Evolutionary conservation across 2,113 vertebrate species (phyloP).

Genomic region (Mastomys coucha): DNA sequence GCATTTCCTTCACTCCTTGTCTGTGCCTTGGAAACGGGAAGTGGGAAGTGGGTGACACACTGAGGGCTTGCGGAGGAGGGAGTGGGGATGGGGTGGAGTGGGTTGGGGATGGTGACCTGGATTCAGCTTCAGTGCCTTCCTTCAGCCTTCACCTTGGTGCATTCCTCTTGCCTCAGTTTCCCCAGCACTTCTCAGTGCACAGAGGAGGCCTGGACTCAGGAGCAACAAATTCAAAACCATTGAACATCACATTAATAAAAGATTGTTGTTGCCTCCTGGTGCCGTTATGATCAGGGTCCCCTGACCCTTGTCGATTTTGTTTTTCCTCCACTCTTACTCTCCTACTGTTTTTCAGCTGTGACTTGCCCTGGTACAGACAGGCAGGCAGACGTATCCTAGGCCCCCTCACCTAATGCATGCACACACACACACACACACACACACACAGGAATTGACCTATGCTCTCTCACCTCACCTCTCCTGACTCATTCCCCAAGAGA

Average conservation of each 20-base stretch:
- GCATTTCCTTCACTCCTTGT: not conserved
- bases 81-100: too few species aligned
- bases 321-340: too few species aligned
- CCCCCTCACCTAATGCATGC: not conserved
- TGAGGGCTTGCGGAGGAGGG: accelerated
- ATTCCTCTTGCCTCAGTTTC: not conserved
- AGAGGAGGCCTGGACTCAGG: not conserved
- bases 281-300: not conserved
- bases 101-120: not conserved
- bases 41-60: not conserved
- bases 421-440: not conserved
- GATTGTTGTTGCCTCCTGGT: not conserved
- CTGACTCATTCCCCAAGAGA: not conserved
- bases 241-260: not conserved
- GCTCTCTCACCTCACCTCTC: too few species aligned
- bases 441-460: not conserved
- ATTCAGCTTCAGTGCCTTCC: not conserved
- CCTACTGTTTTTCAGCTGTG: not conserved
- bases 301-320: not conserved
- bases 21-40: accelerated
- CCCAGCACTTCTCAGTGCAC: not conserved
- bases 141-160: not conserved
- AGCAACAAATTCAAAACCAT: not conserved
- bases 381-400: not conserved
- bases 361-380: not conserved